phyloP scores from a whole-genome alignment of 2,888 invertebrate species.

The Horisme vitalbata region DNA sequence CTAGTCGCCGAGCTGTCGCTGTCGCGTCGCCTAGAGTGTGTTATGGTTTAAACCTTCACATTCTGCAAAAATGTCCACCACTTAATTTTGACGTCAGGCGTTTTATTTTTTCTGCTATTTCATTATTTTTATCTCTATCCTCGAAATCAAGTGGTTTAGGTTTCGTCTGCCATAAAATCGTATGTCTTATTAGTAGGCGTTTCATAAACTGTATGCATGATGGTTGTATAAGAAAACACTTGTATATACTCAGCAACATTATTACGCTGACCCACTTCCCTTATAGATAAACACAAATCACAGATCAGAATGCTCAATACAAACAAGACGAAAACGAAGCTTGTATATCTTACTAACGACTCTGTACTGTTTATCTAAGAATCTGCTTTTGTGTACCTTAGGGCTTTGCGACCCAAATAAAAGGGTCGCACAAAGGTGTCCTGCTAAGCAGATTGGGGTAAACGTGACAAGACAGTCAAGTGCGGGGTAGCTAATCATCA shows the following conservation, averaged over 20 bases:
- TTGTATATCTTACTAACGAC: slow-evolving; percentile 53
- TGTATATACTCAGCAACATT: slow-evolving; percentile 4
- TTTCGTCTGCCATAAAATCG: too few species aligned
- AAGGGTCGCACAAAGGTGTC: slow-evolving; percentile 70
- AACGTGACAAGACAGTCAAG: slow-evolving; percentile 68
- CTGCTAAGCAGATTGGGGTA: slow-evolving; percentile 72
- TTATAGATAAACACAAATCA: slow-evolving; percentile 25
- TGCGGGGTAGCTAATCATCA: slow-evolving; percentile 58
- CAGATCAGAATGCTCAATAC: slow-evolving; percentile 29
- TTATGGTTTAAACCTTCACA: too few species aligned
- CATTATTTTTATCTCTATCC: too few species aligned
- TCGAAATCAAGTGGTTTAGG: too few species aligned
- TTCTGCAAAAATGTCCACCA: too few species aligned
- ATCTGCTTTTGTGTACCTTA: slow-evolving; percentile 67
- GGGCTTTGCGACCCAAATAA: slow-evolving; percentile 65
- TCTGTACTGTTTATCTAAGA: slow-evolving; percentile 59
- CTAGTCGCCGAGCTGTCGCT: too few species aligned
- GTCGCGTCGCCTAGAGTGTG: too few species aligned
- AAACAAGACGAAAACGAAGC: slow-evolving; percentile 33
- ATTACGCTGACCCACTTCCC: slow-evolving; percentile 27
- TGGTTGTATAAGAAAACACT: neutral
- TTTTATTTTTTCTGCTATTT: too few species aligned
- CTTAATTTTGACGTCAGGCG: too few species aligned
- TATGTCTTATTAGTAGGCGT: too few species aligned
- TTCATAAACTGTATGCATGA: neutral